These are phyloP conservation scores for Lepidochrysops patricia DNA, from an alignment of 2,888 invertebrate species.

Conservation along the genomic window DNA sequence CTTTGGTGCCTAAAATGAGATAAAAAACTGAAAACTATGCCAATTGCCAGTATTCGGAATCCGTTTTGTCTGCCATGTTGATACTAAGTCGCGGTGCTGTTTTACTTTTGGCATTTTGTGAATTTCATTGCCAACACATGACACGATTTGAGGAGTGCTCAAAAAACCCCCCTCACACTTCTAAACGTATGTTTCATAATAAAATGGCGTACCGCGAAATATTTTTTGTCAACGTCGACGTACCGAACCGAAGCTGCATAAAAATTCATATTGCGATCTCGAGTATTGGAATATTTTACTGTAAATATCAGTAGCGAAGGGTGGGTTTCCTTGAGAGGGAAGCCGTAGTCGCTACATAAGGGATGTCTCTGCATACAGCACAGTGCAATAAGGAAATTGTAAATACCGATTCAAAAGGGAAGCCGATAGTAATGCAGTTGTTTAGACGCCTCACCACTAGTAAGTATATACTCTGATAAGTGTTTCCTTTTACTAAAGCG, in stretches of 20 bases:
- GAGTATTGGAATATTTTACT: background rate
- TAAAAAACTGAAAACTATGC: slow-evolving; percentile 66
- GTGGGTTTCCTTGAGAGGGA: too few species aligned
- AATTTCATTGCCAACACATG: slow-evolving; percentile 12
- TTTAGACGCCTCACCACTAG: too few species aligned
- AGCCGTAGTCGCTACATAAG: too few species aligned
- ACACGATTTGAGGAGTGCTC: slow-evolving; percentile 6
- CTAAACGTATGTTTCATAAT: slow-evolving; percentile 11
- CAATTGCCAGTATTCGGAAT: slow-evolving; percentile 72
- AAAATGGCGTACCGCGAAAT: slow-evolving; percentile 1
- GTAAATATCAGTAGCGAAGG: background rate
- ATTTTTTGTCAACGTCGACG: background rate
- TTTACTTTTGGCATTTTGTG: slow-evolving; percentile 22
- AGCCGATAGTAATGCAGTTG: too few species aligned
- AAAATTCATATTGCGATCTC: slow-evolving; percentile 1
- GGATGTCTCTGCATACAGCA: too few species aligned
- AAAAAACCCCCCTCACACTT: slow-evolving; percentile 10
- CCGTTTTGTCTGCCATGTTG: slow-evolving; percentile 63
- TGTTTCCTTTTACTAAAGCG: background rate
- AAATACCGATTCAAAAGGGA: too few species aligned
- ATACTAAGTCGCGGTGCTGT: slow-evolving; percentile 31
- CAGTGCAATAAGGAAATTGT: too few species aligned
- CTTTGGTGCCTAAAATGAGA: slow-evolving; percentile 52
- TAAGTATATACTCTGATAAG: background rate
- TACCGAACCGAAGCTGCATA: slow-evolving; percentile 2